phyloP scores from a whole-genome alignment of 2,113 vertebrate species.

The Regulus satrapa region DNA sequence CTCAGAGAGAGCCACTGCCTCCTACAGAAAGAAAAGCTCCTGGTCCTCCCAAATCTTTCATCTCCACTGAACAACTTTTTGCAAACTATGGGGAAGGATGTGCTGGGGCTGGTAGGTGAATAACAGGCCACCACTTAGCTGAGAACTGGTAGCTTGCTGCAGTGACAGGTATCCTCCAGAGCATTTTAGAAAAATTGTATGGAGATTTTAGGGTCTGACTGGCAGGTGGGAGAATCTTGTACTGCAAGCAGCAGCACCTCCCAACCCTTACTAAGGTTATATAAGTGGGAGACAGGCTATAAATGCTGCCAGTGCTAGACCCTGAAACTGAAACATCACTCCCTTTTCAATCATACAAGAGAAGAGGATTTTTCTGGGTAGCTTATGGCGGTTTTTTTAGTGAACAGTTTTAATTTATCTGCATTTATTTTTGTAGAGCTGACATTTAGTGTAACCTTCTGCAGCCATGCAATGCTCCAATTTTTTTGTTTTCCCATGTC shows the following conservation, averaged over 20 bases:
- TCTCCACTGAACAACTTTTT: not conserved
- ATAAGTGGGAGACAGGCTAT: not conserved
- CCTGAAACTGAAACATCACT: not conserved
- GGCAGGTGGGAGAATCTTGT: not conserved
- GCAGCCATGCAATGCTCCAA: rapidly evolving
- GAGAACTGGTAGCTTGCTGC: not conserved
- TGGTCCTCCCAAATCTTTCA: not conserved
- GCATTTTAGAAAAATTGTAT: not conserved
- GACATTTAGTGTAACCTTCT: conserved; percentile 6
- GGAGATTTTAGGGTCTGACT: not conserved
- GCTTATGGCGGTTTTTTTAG: not conserved
- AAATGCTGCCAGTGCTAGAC: not conserved
- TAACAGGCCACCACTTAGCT: not conserved
- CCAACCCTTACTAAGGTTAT: not conserved
- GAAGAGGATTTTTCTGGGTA: not conserved
- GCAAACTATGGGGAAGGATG: not conserved
- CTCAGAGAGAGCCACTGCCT: not conserved
- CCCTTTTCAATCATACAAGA: not conserved
- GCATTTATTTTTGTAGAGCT: not conserved
- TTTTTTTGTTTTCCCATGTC: not conserved
- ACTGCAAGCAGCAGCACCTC: not conserved
- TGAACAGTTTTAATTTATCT: not conserved
- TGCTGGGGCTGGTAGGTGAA: not conserved
- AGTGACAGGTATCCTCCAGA: not conserved
- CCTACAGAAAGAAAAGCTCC: not conserved